These are phyloP conservation scores for Pheosia tremula DNA, from an alignment of 2,888 invertebrate genomes.

Conservation along the genomic window DNA sequence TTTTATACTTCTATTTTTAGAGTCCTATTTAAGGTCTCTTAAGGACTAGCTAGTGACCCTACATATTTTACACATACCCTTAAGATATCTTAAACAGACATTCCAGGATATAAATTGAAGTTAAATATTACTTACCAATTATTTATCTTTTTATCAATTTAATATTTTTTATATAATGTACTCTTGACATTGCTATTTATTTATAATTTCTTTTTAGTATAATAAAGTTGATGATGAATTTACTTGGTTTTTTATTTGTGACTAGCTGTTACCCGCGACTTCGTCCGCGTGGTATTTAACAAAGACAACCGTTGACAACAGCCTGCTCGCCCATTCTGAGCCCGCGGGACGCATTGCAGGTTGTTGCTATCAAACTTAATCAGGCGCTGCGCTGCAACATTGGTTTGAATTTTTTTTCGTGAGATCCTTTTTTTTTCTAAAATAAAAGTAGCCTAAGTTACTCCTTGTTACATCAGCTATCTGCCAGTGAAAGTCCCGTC, in stretches of 20 bases:
- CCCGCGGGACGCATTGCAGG: too few relatives aligned
- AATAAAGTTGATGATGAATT: constrained; percentile 51
- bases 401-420: too few relatives aligned
- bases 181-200: constrained; percentile 58
- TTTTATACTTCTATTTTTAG: constrained; percentile 47
- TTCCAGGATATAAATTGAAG: constrained; percentile 47
- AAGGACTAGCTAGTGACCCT: constrained; percentile 13
- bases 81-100: constrained; percentile 54
- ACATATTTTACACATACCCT: constrained; percentile 15
- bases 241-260: neutral
- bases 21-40: constrained; percentile 49
- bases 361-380: too few relatives aligned
- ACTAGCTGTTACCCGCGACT: too few relatives aligned
- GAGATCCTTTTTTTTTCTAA: too few relatives aligned
- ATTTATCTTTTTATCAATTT: constrained; percentile 27
- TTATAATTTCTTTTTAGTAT: constrained; percentile 49
- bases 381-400: too few relatives aligned
- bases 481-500: too few relatives aligned
- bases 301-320: too few relatives aligned
- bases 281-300: too few relatives aligned
- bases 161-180: constrained; percentile 25
- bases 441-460: too few relatives aligned
- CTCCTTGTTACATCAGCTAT: too few relatives aligned
- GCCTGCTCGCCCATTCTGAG: too few relatives aligned
- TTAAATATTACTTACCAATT: constrained; percentile 33